A percentile compares a stretch with the other conserved stretches of the same genome.
These are phyloP conservation scores for Clarias magur DNA, from an alignment of 2,113 vertebrate genomes.

Conservation along the genomic window DNA sequence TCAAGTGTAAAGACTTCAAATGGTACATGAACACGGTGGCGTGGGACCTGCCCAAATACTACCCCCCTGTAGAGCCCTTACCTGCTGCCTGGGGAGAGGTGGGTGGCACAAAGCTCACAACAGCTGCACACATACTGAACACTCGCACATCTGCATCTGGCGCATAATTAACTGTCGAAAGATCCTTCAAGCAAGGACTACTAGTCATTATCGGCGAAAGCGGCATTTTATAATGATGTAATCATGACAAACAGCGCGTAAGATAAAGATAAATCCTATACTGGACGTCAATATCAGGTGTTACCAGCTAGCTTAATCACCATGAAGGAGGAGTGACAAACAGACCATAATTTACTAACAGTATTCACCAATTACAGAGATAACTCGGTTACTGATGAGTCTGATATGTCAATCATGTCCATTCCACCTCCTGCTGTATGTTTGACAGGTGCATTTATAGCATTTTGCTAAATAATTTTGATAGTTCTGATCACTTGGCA, in stretches of 20 bases:
- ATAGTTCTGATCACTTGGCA: too few relatives aligned
- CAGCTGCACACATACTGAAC: neutral
- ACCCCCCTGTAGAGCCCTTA: constrained; percentile 85
- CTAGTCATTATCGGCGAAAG: too few relatives aligned
- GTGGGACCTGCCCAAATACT: constrained; percentile 88
- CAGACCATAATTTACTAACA: neutral
- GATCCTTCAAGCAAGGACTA: neutral
- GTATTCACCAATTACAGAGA: neutral
- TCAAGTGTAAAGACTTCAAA: constrained; percentile 89
- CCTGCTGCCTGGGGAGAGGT: constrained; percentile 90
- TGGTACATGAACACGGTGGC: constrained; percentile 90
- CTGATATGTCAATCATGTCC: too few relatives aligned
- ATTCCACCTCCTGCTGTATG: too few relatives aligned
- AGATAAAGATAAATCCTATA: neutral
- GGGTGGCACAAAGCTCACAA: constrained; percentile 49
- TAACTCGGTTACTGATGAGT: neutral
- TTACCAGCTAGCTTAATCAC: neutral
- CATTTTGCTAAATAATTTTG: too few relatives aligned
- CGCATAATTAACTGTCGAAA: neutral
- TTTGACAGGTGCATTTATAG: too few relatives aligned
- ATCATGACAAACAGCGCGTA: neutral
- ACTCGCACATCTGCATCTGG: neutral
- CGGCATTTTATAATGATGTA: neutral
- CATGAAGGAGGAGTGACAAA: neutral
- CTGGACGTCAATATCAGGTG: neutral